Percentiles rank a stretch among this genome's conserved stretches.
Conservation (phyloP, 2,113 vertebrate genomes). For the Colistium nudipinnis region DNA sequence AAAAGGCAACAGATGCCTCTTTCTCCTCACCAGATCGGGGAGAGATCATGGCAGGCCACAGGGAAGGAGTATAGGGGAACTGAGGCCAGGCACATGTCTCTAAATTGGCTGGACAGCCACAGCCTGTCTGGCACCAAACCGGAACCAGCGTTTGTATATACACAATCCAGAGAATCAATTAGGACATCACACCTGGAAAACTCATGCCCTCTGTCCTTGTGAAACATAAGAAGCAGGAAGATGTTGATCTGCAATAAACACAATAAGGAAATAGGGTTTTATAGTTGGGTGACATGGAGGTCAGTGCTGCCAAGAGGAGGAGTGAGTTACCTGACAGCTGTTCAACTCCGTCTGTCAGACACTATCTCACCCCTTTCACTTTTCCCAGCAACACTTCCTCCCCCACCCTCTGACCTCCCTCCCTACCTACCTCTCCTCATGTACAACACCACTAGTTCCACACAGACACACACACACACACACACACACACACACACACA, state of each 20-base stretch:
- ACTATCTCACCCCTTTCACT: constrained; percentile 64
- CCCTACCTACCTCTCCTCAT: constrained; percentile 41
- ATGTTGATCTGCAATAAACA: constrained; percentile 40
- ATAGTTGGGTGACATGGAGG: constrained; percentile 45
- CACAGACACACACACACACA: constrained; percentile 22
- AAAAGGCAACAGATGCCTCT: constrained; percentile 73
- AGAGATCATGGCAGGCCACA: constrained; percentile 54
- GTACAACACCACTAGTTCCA: constrained; percentile 3
- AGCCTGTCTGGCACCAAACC: constrained; percentile 57
- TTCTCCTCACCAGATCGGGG: constrained; percentile 57
- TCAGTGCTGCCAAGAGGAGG: constrained; percentile 43
- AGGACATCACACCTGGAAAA: background rate
- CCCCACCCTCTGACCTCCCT: constrained; percentile 18
- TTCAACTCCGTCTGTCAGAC: constrained; percentile 39
- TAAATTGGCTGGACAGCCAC: background rate
- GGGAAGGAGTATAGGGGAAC: constrained; percentile 46
- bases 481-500: constrained; percentile 16
- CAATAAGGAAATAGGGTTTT: constrained; percentile 44
- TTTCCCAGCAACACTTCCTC: constrained; percentile 33
- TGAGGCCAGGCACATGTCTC: constrained; percentile 42
- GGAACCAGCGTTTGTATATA: constrained; percentile 6
- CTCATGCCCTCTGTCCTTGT: background rate
- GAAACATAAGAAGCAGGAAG: constrained; percentile 11
- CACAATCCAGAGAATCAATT: background rate
- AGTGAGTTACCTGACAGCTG: constrained; percentile 64